Evolutionary conservation across 2,113 vertebrate species (phyloP).

Genomic region (Periophthalmodon schlosseri): DNA sequence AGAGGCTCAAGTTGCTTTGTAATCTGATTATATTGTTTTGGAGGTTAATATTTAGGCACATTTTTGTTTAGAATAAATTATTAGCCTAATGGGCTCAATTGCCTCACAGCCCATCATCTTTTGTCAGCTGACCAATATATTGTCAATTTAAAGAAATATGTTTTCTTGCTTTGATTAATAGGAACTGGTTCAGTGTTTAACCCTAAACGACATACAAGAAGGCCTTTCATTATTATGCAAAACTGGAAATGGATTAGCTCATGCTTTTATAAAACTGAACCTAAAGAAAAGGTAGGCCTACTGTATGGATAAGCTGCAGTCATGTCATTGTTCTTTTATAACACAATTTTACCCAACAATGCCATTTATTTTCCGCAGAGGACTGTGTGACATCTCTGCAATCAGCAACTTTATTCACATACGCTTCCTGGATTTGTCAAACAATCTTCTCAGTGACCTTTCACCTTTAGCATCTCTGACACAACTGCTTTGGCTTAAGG

Average conservation of each 20-base stretch:
- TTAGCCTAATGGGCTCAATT: no score
- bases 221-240: constrained; percentile 86
- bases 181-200: constrained; percentile 69
- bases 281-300: constrained; percentile 78
- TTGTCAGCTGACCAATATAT: neutral
- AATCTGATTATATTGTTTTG: no score
- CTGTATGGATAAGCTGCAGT: neutral
- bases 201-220: constrained; percentile 75
- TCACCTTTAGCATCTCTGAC: constrained; percentile 82
- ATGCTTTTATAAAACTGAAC: constrained; percentile 87
- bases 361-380: constrained; percentile 60
- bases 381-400: constrained; percentile 82
- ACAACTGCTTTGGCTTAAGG: constrained; percentile 90
- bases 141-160: neutral
- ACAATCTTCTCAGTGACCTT: constrained; percentile 85
- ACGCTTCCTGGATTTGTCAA: constrained; percentile 89
- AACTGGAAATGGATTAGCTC: constrained; percentile 83
- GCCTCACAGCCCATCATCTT: no score
- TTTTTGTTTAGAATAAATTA: no score
- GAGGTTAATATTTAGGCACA: no score
- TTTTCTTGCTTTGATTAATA: constrained; percentile 20
- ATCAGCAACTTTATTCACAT: constrained; percentile 84
- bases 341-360: neutral
- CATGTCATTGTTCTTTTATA: neutral
- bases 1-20: no score